phyloP scores from a whole-genome alignment of 2,888 invertebrate species.

The Troilus luridus region DNA sequence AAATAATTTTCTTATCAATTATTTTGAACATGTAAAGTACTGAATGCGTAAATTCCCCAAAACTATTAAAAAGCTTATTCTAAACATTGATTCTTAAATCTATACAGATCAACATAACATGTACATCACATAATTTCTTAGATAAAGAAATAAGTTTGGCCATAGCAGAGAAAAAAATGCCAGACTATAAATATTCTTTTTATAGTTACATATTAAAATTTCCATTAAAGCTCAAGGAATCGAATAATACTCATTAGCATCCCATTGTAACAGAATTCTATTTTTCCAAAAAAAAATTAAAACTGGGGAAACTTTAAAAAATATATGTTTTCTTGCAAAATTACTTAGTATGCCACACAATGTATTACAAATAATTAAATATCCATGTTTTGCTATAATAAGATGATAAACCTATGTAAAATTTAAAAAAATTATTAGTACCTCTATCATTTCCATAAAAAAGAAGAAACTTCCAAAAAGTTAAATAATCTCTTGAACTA shows the following conservation, averaged over 20 bases:
- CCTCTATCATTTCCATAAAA: neutral
- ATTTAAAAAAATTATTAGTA: neutral
- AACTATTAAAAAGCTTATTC: slow-evolving; percentile 40
- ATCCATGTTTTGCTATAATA: too few species aligned
- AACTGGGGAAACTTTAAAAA: neutral
- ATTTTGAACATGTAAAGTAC: slow-evolving; percentile 30
- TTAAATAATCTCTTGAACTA: neutral
- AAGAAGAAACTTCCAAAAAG: neutral
- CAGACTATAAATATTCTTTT: neutral
- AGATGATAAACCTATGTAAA: neutral
- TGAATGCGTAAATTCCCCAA: slow-evolving; percentile 43
- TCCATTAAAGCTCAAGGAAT: neutral
- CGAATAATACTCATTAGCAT: neutral
- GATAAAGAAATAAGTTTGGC: neutral
- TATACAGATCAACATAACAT: neutral
- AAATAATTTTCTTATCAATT: neutral
- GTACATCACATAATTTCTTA: neutral
- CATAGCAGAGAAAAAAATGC: neutral
- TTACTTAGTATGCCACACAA: too few species aligned
- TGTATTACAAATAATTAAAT: too few species aligned
- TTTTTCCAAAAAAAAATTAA: neutral
- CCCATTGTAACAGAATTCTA: neutral
- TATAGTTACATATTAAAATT: neutral
- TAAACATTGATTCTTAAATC: slow-evolving; percentile 28
- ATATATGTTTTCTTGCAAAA: too few species aligned